These are phyloP conservation scores for Pantala flavescens DNA, from an alignment of 1,140 invertebrate species.

Conservation along the genomic window DNA sequence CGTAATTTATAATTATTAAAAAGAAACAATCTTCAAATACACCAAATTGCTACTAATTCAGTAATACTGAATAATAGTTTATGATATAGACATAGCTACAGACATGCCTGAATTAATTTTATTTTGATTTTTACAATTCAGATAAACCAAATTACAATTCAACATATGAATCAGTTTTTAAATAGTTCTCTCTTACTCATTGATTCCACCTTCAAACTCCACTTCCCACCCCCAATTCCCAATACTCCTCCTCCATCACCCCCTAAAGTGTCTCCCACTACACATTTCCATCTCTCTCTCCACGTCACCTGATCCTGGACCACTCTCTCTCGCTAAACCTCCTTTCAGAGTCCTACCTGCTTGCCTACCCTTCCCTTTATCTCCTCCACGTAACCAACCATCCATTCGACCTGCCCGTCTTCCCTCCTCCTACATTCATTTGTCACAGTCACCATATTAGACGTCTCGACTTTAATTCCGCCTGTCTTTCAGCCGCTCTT, in stretches of 20 bases:
- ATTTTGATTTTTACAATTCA: too few relatives aligned
- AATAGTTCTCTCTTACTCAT: background rate
- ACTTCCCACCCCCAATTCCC: background rate
- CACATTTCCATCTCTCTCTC: background rate
- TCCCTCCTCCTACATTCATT: background rate
- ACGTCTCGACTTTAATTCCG: constrained; percentile 4
- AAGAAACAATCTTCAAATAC: too few relatives aligned
- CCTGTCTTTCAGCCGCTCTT: background rate
- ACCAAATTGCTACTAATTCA: too few relatives aligned
- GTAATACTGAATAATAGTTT: too few relatives aligned
- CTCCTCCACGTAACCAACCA: background rate
- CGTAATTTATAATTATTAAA: too few relatives aligned
- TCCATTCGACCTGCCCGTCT: background rate
- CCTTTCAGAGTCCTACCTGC: background rate
- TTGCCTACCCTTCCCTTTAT: background rate
- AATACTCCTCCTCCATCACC: background rate
- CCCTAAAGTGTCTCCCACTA: too few relatives aligned
- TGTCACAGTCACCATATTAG: constrained; percentile 9
- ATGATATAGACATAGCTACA: too few relatives aligned
- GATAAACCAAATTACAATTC: too few relatives aligned
- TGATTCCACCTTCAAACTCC: background rate
- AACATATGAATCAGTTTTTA: too few relatives aligned
- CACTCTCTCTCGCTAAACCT: background rate
- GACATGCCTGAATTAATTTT: too few relatives aligned
- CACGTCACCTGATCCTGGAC: constrained; percentile 6